Evolutionary conservation across 2,797 vertebrate species (phyloP).

Genomic region (Esox lucius): DNA sequence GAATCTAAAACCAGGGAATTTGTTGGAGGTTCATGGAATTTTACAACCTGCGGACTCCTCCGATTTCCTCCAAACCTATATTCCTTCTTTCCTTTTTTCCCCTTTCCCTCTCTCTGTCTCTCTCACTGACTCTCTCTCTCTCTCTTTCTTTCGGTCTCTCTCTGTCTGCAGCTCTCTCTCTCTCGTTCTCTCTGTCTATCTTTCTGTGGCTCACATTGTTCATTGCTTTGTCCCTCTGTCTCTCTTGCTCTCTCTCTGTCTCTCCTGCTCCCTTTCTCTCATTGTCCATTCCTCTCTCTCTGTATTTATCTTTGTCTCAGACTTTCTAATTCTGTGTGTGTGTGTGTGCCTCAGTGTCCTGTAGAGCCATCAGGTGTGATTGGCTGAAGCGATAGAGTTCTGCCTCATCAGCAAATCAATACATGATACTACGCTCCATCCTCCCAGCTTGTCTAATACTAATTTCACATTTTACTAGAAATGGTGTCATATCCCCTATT

Average conservation of each 20-base stretch:
- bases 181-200: background rate
- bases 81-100: no score
- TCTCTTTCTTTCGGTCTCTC: constrained; percentile 13
- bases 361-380: constrained; percentile 47
- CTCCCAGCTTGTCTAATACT: constrained; percentile 50
- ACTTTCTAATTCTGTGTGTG: background rate
- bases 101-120: no score
- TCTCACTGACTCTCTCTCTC: no score
- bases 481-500: constrained; percentile 24
- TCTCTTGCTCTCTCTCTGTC: no score
- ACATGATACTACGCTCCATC: constrained; percentile 64
- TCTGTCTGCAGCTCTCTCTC: background rate
- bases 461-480: constrained; percentile 59
- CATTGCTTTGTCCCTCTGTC: background rate
- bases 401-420: constrained; percentile 78
- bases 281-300: background rate
- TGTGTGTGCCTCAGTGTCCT: constrained; percentile 23
- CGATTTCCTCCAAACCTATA: no score
- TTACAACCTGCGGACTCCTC: no score
- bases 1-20: no score
- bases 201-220: background rate
- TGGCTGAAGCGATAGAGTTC: constrained; percentile 62
- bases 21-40: no score
- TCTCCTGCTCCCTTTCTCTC: constrained; percentile 15
- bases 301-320: background rate